Percentiles rank a stretch among this genome's conserved stretches.
These are phyloP conservation scores for Sesia bembeciformis DNA, from an alignment of 2,888 invertebrate species.

Conservation along the genomic window DNA sequence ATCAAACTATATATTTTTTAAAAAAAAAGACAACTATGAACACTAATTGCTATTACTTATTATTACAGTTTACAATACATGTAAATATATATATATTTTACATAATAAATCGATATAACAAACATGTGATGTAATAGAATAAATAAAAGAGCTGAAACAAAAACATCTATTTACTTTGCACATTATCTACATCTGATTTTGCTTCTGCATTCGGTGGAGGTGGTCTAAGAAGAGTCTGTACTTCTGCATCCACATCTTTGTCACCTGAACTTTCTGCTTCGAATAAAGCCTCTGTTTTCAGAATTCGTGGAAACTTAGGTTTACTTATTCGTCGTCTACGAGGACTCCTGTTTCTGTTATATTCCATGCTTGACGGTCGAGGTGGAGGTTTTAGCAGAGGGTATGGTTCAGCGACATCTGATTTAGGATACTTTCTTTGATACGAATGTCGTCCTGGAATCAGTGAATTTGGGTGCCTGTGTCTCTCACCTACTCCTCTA, in stretches of 20 bases:
- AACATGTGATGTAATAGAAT: neutral
- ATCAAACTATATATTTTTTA: too few species aligned
- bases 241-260: slow-evolving; percentile 24
- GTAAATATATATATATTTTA: neutral
- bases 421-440: slow-evolving; percentile 48
- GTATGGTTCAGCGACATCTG: slow-evolving; percentile 48
- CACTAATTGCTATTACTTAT: too few species aligned
- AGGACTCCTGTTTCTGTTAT: slow-evolving; percentile 34
- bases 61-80: too few species aligned
- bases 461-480: slow-evolving; percentile 41
- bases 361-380: slow-evolving; percentile 29
- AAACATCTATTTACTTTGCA: neutral
- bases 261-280: slow-evolving; percentile 37
- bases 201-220: slow-evolving; percentile 39
- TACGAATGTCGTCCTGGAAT: slow-evolving; percentile 31
- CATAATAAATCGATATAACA: neutral
- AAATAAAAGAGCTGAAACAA: neutral
- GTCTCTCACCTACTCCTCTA: slow-evolving; percentile 31
- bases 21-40: too few species aligned
- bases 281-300: slow-evolving; percentile 51
- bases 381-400: slow-evolving; percentile 59
- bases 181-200: slow-evolving; percentile 22
- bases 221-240: slow-evolving; percentile 40
- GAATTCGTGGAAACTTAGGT: slow-evolving; percentile 37
- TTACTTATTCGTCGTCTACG: slow-evolving; percentile 42